Percentiles rank a stretch among this genome's conserved stretches.
Conservation (phyloP, 2,888 invertebrate species). For the Tricholauxania praeusta region DNA sequence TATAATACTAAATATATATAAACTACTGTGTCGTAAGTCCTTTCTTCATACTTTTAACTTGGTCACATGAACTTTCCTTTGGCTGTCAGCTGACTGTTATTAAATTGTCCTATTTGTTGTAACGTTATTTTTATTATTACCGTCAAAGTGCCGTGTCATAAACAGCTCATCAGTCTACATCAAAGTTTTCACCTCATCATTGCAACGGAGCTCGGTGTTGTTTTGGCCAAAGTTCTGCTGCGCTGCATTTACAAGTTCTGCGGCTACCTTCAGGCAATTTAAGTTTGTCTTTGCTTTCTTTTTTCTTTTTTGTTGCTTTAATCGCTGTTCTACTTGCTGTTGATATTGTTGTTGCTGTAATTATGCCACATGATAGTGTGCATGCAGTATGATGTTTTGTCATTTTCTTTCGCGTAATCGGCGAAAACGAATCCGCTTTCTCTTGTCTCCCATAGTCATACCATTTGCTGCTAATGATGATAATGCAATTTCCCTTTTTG, state of each 20-base stretch:
- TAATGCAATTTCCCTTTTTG: slow-evolving; percentile 62
- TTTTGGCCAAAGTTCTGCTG: neutral
- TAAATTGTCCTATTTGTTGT: slow-evolving; percentile 8
- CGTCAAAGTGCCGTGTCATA: slow-evolving; percentile 62
- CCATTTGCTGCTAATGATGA: slow-evolving; percentile 56
- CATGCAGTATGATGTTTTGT: slow-evolving; percentile 4
- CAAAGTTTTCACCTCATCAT: slow-evolving; percentile 25
- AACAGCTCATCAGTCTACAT: slow-evolving; percentile 63
- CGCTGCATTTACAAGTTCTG: neutral
- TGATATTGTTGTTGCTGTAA: slow-evolving; percentile 21
- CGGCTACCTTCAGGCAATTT: slow-evolving; percentile 13
- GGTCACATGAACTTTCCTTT: neutral
- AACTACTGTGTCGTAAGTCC: too few relatives aligned
- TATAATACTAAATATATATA: too few relatives aligned
- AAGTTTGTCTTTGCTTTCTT: slow-evolving; percentile 17
- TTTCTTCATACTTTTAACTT: too few relatives aligned
- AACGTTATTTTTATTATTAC: slow-evolving; percentile 12
- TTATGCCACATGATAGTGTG: slow-evolving; percentile 30
- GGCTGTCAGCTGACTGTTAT: neutral
- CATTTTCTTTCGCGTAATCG: neutral
- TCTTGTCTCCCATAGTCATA: neutral
- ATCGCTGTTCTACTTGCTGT: slow-evolving; percentile 5
- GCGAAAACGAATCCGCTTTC: neutral
- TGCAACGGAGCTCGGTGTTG: neutral
- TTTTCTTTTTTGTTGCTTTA: neutral